Percentiles rank a stretch among this genome's conserved stretches.
These are phyloP conservation scores for Agrenia bidenticulata DNA, from an alignment of 2,888 invertebrate genomes.

Conservation along the genomic window DNA sequence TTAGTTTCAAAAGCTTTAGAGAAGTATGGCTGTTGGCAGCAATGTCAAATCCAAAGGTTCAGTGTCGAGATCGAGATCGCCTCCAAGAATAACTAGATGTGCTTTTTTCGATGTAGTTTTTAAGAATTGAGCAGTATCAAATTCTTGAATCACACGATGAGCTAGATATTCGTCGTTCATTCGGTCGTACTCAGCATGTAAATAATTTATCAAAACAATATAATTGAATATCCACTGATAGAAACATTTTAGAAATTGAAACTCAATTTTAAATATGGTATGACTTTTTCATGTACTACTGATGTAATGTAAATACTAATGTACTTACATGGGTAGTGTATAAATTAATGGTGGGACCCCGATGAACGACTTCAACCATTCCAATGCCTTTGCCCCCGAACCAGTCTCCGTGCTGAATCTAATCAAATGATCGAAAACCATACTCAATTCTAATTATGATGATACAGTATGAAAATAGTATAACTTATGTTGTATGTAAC, in stretches of 20 bases:
- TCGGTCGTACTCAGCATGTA: slow-evolving; percentile 90
- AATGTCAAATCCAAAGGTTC: slow-evolving; percentile 79
- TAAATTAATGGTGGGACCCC: slow-evolving; percentile 73
- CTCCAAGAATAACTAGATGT: slow-evolving; percentile 83
- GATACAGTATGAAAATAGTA: too few species aligned
- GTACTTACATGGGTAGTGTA: slow-evolving; percentile 88
- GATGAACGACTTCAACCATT: slow-evolving; percentile 41
- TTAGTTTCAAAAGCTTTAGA: slow-evolving; percentile 59
- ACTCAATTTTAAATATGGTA: too few species aligned
- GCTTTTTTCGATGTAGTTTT: slow-evolving; percentile 75
- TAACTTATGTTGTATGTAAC: slow-evolving; percentile 84
- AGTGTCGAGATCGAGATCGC: slow-evolving; percentile 93
- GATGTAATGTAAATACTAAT: too few species aligned
- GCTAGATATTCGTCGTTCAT: slow-evolving; percentile 80
- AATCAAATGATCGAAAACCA: neutral
- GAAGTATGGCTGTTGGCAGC: slow-evolving; percentile 80
- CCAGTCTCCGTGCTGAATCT: slow-evolving; percentile 95
- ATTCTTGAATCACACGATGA: slow-evolving; percentile 90
- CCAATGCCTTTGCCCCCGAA: slow-evolving; percentile 83
- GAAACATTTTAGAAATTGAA: neutral
- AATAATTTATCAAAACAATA: slow-evolving; percentile 60
- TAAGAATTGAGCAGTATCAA: slow-evolving; percentile 92
- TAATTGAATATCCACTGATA: neutral
- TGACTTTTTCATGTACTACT: too few species aligned
- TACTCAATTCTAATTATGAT: too few species aligned